phyloP scores from a whole-genome alignment of 2,888 invertebrate genomes.

The Athetis lepigone region DNA sequence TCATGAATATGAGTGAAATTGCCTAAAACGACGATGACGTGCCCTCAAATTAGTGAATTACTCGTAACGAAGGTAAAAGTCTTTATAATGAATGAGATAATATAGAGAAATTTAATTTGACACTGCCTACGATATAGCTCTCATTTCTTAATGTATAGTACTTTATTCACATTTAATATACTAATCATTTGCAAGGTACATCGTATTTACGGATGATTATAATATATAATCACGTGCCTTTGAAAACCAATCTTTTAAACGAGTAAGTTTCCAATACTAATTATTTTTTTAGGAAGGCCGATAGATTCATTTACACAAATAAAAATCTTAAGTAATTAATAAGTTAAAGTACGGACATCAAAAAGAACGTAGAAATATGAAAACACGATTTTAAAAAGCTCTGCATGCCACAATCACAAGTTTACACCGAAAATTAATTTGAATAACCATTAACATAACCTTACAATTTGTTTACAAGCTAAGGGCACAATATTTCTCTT shows the following conservation, averaged over 20 bases:
- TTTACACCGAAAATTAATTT: conserved; percentile 30
- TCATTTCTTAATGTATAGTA: neutral
- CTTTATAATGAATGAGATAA: neutral
- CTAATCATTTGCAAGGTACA: too few relatives aligned
- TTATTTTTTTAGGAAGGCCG: too few relatives aligned
- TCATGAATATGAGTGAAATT: conserved; percentile 15
- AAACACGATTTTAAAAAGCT: conserved; percentile 24
- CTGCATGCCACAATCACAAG: conserved; percentile 10
- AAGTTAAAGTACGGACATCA: too few relatives aligned
- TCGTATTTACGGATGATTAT: too few relatives aligned
- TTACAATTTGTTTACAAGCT: conserved; percentile 34
- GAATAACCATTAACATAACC: conserved; percentile 29
- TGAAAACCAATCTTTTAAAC: too few relatives aligned
- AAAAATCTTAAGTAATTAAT: too few relatives aligned
- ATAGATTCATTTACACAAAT: too few relatives aligned
- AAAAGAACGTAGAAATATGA: conserved; percentile 11
- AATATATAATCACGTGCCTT: too few relatives aligned
- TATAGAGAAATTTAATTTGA: neutral
- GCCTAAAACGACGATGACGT: conserved; percentile 4
- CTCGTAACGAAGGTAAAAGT: conserved; percentile 1
- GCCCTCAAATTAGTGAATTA: neutral
- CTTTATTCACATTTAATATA: too few relatives aligned
- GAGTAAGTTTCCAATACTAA: too few relatives aligned
- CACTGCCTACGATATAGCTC: too few relatives aligned
- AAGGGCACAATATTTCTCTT: conserved; percentile 6